phyloP scores from a whole-genome alignment of 2,797 vertebrate genomes.

The Micropoecilia bifurca region DNA sequence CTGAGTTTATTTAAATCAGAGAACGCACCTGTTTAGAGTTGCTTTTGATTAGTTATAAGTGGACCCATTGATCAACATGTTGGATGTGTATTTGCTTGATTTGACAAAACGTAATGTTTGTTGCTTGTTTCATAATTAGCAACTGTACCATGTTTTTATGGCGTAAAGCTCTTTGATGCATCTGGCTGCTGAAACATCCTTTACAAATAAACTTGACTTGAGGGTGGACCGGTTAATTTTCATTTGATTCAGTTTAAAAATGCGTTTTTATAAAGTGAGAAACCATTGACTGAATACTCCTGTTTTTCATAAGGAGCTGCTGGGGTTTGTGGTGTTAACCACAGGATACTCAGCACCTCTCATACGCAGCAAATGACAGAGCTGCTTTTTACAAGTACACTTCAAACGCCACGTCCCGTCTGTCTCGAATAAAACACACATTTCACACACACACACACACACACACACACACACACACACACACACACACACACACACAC shows the following conservation, averaged over 20 bases:
- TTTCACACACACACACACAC: constrained; percentile 7
- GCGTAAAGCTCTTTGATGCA: too few species aligned
- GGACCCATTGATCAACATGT: too few species aligned
- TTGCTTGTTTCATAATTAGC: too few species aligned
- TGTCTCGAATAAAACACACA: constrained; percentile 22
- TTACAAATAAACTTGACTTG: too few species aligned
- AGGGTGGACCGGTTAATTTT: constrained; percentile 19
- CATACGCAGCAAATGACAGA: not conserved
- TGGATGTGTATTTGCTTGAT: too few species aligned
- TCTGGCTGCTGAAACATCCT: too few species aligned
- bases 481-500: constrained; percentile 10
- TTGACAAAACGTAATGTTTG: too few species aligned
- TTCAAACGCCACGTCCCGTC: constrained; percentile 18
- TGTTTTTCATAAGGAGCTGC: not conserved
- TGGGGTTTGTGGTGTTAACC: constrained; percentile 5
- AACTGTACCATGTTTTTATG: too few species aligned
- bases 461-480: constrained; percentile 15
- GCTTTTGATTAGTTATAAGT: too few species aligned
- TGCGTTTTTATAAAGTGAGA: not conserved
- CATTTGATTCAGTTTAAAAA: not conserved
- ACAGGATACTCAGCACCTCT: constrained; percentile 7
- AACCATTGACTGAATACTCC: not conserved
- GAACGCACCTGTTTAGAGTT: too few species aligned
- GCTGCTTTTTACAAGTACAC: constrained; percentile 14
- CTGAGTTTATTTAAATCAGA: too few species aligned